phyloP scores from a whole-genome alignment of 2,888 invertebrate genomes.

The Leptogaster cylindrica region DNA sequence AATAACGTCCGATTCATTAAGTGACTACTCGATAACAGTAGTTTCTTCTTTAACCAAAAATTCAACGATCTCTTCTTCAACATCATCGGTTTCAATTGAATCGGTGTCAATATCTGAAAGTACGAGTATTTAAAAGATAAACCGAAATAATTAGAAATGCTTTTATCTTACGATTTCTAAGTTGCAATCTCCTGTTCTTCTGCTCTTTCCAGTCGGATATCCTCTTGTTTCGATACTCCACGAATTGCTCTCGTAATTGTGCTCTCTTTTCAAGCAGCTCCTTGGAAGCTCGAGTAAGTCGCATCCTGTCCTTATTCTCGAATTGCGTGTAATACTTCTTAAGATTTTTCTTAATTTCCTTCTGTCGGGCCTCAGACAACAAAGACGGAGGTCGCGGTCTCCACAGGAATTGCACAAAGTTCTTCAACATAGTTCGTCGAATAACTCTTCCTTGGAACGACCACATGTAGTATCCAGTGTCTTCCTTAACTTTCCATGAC shows the following conservation, averaged over 20 bases:
- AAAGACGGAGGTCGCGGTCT: slow-evolving; percentile 90
- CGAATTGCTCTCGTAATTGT: slow-evolving; percentile 84
- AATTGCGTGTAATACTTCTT: slow-evolving; percentile 97
- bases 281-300: slow-evolving; percentile 91
- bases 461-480: slow-evolving; percentile 94
- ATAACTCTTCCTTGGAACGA: slow-evolving; percentile 88
- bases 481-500: slow-evolving; percentile 94
- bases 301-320: slow-evolving; percentile 94
- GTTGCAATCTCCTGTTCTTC: slow-evolving; percentile 80
- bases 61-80: slow-evolving; percentile 95
- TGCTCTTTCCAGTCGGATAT: slow-evolving; percentile 77
- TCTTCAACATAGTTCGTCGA: slow-evolving; percentile 83
- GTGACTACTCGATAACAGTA: slow-evolving; percentile 74
- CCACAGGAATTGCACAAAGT: slow-evolving; percentile 95
- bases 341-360: slow-evolving; percentile 95
- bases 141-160: not conserved
- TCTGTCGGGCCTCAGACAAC: slow-evolving; percentile 82
- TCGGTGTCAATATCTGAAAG: slow-evolving; percentile 90
- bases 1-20: slow-evolving; percentile 35
- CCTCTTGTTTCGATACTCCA: slow-evolving; percentile 79
- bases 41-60: slow-evolving; percentile 97
- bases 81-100: slow-evolving; percentile 85
- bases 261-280: slow-evolving; percentile 92
- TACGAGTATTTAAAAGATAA: not conserved
- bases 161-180: slow-evolving; percentile 78